Percentiles rank a stretch among this genome's conserved stretches.
Evolutionary conservation across 2,797 vertebrate species (phyloP).

Genomic region (Arremon brunneinucha): DNA sequence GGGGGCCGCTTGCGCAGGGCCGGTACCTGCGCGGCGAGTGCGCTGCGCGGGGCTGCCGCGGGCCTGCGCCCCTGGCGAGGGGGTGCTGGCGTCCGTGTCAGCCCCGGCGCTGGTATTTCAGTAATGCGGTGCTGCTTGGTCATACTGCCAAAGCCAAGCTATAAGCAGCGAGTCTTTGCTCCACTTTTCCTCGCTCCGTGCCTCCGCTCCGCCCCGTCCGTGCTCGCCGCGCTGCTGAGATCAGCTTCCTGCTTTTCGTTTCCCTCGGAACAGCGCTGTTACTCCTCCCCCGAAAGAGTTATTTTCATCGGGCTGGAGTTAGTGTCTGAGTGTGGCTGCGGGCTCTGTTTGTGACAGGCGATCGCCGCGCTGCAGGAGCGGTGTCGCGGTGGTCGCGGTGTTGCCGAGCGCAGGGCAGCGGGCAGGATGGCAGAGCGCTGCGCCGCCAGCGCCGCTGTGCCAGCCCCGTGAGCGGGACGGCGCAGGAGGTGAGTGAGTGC

Average conservation of each 20-base stretch:
- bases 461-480: slow-evolving; percentile 51
- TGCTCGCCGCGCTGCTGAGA: slow-evolving; percentile 65
- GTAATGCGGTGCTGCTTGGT: not conserved
- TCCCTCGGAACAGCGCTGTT: slow-evolving; percentile 15
- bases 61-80: not conserved
- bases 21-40: not conserved
- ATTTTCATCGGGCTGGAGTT: slow-evolving; percentile 50
- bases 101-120: not conserved
- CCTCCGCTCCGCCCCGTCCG: slow-evolving; percentile 71
- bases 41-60: not conserved
- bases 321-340: not conserved
- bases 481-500: slow-evolving; percentile 63
- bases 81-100: not conserved
- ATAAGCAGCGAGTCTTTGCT: slow-evolving; percentile 17
- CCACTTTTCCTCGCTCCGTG: slow-evolving; percentile 28
- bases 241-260: slow-evolving; percentile 76
- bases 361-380: not conserved
- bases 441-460: slow-evolving; percentile 31
- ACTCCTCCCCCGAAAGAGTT: slow-evolving; percentile 62
- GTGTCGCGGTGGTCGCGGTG: slow-evolving; percentile 22
- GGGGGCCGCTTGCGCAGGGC: not conserved
- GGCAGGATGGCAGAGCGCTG: slow-evolving; percentile 57
- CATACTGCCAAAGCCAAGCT: slow-evolving; percentile 41
- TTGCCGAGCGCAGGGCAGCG: slow-evolving; percentile 39
- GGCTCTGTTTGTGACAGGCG: not conserved